These are phyloP conservation scores for Epinephelus awoara DNA, from an alignment of 2,797 vertebrate genomes.

Conservation along the genomic window DNA sequence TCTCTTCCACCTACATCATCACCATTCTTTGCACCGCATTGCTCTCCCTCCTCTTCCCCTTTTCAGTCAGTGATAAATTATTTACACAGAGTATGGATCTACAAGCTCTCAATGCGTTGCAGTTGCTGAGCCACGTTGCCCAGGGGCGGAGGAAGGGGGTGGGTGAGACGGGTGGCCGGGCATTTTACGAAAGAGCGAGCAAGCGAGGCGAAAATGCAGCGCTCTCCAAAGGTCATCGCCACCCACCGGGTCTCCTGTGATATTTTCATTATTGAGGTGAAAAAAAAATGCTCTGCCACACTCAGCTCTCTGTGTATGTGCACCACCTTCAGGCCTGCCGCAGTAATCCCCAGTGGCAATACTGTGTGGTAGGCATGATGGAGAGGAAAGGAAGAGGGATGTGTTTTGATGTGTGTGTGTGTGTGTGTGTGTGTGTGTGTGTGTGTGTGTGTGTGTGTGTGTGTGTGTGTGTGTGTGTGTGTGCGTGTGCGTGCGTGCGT, in stretches of 20 bases:
- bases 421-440: no score
- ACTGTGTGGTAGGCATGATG: constrained; percentile 41
- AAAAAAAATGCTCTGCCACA: constrained; percentile 63
- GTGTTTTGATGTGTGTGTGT: not conserved
- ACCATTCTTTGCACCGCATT: constrained; percentile 39
- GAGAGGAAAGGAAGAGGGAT: constrained; percentile 23
- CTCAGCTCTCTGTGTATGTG: constrained; percentile 68
- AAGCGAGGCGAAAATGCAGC: constrained; percentile 81
- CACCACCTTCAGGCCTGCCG: constrained; percentile 72
- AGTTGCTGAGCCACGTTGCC: constrained; percentile 76
- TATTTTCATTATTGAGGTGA: constrained; percentile 85
- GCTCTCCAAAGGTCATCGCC: constrained; percentile 85
- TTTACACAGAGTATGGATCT: constrained; percentile 82
- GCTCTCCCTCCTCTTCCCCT: constrained; percentile 29
- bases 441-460: not conserved
- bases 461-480: not conserved
- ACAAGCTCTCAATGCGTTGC: constrained; percentile 76
- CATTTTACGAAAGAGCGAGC: constrained; percentile 84
- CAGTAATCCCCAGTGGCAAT: constrained; percentile 54
- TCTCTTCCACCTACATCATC: constrained; percentile 17
- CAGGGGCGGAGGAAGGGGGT: constrained; percentile 59
- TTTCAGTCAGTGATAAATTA: constrained; percentile 72
- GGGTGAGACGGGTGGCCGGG: constrained; percentile 75
- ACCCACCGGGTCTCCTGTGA: constrained; percentile 84
- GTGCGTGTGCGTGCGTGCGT: no score